Evolutionary conservation across 2,888 invertebrate species (phyloP), one percentile per base, ranked within the genome.

Genomic region (Graphium colonna): DNA sequence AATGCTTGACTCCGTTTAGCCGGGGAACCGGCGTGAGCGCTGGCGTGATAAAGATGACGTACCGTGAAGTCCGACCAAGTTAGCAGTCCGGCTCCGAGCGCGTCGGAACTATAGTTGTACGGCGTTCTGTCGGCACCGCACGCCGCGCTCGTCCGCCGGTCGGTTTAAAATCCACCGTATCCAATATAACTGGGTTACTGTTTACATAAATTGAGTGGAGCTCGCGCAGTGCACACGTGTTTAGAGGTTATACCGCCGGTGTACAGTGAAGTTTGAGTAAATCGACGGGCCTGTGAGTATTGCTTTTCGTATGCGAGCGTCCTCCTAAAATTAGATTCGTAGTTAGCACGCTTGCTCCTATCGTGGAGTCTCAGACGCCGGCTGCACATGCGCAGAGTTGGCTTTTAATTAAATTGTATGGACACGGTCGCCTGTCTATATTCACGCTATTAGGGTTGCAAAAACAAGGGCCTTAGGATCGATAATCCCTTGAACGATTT

Each of bases 11-110:
- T 15, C 33, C 46, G 16, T 21, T n/a, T n/a, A n/a, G 18, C 31
- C 40, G 52, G 46, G 52, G 41, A 41, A 52, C 46, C 52, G 52
- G 52, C 52, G 52, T 52, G 36, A 52, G 52, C 52, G 52, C 52
- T 52, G 44, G 51, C 51, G 51, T 43, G 51, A 51, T 51, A 44
- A 51, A 51, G 38, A 39, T 51, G 51, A 45, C 51, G 51, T 45
- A 40, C 45, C 45, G 51, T 45, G 33, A 38, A 17, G 43, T 51
- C 26, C 18, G 36, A 26, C 18, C 43, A 36, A 51, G 40, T 51
- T 39, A 45, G 51, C 51, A 13, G 51, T 40, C 48, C 26, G 46
- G 50, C 50, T 43, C 36, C 51, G n/a, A 33, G 10, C 10, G 33
- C 2, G 3, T n/a, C 16, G 17, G 12, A 47, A 16, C 28, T 52